Base-by-base conservation (phyloP, 2,113 vertebrate genomes). In the Nothobranchius furzeri region DNA sequence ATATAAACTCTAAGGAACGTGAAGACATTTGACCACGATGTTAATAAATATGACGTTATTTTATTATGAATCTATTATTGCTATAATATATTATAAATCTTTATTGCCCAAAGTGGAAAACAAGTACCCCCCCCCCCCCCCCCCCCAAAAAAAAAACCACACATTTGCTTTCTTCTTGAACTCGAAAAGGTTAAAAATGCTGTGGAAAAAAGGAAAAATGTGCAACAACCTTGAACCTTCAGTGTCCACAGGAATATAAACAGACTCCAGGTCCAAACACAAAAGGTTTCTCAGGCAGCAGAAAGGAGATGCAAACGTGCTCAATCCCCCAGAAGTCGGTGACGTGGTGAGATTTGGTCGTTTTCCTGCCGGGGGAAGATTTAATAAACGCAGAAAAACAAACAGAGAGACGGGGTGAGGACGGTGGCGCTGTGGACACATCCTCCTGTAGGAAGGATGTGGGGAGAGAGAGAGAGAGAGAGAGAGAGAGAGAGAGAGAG, bases 401-500 rank as follows among this genome's bases (percentile, higher is more conserved):
- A 96, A 95, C 95, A 94, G 36, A 67, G 76, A 14, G 90, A 69
- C 78, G 61, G 64, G 90, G 76, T 74, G 88, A 76, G 90, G 40
- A 68, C 72, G 80, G 75, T 76, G 85, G 89, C 87, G 87, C 86
- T 81, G 86, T 68, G 72, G 91, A 88, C 93, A 93, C 93, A 91
- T 94, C 95, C 95, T 93, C 89, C 91, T 90, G 90, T 92, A 93
- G 95, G 95, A 95, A 96, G 96, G 96, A 96, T 95, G 91, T 80
- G 88, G 89, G 89, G 92, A 86, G 92, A 85, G 90, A 91, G 58
- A 90, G 83, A 89, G 88, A 60, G 74, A n/a, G n/a, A n/a, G n/a
- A n/a, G n/a, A n/a, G n/a, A n/a, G n/a, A n/a, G n/a, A n/a, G n/a
- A n/a, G n/a, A n/a, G n/a, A n/a, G n/a, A n/a, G n/a, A n/a, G n/a